These are phyloP conservation scores for Griposia aprilina DNA, from an alignment of 2,888 invertebrate species.

Conservation along the genomic window DNA sequence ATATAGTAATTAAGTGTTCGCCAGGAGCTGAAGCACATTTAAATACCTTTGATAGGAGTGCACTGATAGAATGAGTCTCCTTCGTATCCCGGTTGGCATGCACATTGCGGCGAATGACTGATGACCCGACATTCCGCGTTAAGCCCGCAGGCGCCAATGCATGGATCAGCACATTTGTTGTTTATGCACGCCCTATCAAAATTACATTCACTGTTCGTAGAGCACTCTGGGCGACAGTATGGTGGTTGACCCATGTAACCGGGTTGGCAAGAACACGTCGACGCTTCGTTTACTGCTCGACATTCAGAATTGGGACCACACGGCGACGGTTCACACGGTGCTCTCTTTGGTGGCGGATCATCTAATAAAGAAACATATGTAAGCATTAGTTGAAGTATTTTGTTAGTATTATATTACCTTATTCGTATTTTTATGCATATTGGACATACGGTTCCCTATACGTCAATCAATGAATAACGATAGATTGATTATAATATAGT, in stretches of 20 bases:
- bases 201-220: constrained; percentile 95
- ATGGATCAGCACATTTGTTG: constrained; percentile 95
- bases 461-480: background rate
- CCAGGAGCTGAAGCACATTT: background rate
- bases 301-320: constrained; percentile 95
- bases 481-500: background rate
- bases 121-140: constrained; percentile 94
- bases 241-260: constrained; percentile 94
- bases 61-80: constrained; percentile 96
- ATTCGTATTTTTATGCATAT: background rate
- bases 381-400: constrained; percentile 4
- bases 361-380: constrained; percentile 66
- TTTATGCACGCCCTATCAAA: constrained; percentile 94
- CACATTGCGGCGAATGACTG: constrained; percentile 96
- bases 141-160: constrained; percentile 94
- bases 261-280: constrained; percentile 93
- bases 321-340: constrained; percentile 93
- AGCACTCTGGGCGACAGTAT: constrained; percentile 95
- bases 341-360: constrained; percentile 75
- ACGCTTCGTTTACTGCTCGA: constrained; percentile 87
- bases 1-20: background rate
- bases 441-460: background rate
- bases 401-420: background rate
- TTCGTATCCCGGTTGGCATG: constrained; percentile 92
- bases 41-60: constrained; percentile 80